Evolutionary conservation across 2,113 vertebrate genomes (phyloP), one percentile per base, ranked within the genome.

Genomic region (Thunnus maccoyii): DNA sequence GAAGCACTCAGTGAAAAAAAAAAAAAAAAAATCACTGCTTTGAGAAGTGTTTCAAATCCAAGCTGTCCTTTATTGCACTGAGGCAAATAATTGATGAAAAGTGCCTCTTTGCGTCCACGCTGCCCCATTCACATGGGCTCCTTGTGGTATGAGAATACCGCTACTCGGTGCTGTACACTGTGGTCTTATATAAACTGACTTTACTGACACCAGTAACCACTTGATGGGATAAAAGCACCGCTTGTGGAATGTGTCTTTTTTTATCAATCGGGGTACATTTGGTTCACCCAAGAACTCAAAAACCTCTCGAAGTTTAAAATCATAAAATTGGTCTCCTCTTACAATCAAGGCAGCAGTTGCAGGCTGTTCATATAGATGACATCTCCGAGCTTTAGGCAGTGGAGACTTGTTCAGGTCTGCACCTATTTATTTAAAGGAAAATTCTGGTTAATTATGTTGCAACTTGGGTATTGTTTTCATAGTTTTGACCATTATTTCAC

Each of bases 11-110:
- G 48, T 36, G 1, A 30, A 61, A 62, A 62, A 58, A 17, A 73
- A 36, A 64, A 22, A 22, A 22, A 50, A 74, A 64, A 71, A 70
- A 10, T 13, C 54, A 56, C 46, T 41, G 36, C 72, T 77, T 68
- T 84, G 83, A 86, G 72, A 76, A 86, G 73, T 71, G 47, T 74
- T 83, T 88, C 57, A 69, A 56, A 84, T 90, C 71, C 46, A 47
- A 58, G 41, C 48, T 52, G 3, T 72, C 63, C 51, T 91, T 89
- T 76, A 61, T 72, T 86, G 88, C 90, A 77, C 74, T 22, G 36
- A 86, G 62, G 77, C 58, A 86, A 89, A 84, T 94, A 44, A 91
- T 92, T 93, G 64, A 85, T 82, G 86, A 87, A 84, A 77, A 84
- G 87, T 87, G 82, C 72, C 81, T 84, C 82, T 94, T 79, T 75